Evolutionary conservation across 2,888 invertebrate species (phyloP).

Genomic region (Alentia gelatinosa): DNA sequence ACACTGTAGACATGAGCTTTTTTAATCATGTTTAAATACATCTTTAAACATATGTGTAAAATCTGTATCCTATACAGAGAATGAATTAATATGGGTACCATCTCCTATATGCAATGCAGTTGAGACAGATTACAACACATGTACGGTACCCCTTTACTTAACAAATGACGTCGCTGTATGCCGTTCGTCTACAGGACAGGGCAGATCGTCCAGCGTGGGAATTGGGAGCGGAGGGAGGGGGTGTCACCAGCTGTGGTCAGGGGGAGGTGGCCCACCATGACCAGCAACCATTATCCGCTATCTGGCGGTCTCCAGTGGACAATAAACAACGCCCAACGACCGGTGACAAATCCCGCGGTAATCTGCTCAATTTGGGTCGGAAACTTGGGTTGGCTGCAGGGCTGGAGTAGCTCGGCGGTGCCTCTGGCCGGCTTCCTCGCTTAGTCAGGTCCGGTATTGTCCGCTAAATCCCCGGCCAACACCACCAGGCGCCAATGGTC

Average conservation of each 20-base stretch:
- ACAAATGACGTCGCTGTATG: no score
- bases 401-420: background rate
- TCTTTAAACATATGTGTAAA: no score
- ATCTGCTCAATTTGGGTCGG: background rate
- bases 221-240: background rate
- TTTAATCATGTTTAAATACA: no score
- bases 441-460: slow-evolving; percentile 1
- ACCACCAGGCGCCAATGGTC: background rate
- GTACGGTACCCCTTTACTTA: no score
- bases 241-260: background rate
- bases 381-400: background rate
- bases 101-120: no score
- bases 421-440: no score
- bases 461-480: background rate
- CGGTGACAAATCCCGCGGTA: background rate
- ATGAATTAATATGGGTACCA: no score
- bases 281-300: background rate
- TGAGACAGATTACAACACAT: no score
- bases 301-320: background rate
- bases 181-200: no score
- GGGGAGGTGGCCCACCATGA: background rate
- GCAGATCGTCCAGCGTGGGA: background rate
- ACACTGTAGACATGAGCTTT: no score
- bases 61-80: no score
- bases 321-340: background rate